These are phyloP conservation scores for Myrmecophaga tridactyla DNA, from an alignment of 2,113 vertebrate genomes.

Conservation along the genomic window DNA sequence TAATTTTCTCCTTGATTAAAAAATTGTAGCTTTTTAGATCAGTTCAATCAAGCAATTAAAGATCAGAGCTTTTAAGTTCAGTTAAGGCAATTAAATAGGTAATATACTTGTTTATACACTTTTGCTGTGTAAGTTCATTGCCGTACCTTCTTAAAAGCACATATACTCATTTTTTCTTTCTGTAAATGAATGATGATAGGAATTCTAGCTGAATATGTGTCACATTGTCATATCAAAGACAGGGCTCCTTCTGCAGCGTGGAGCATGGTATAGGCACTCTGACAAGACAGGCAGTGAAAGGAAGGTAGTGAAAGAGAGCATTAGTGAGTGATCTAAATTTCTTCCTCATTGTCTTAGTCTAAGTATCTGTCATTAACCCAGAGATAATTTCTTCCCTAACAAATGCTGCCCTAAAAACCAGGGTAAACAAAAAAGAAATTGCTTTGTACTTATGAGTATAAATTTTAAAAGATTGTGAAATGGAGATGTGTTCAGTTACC, in stretches of 20 bases:
- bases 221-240: slow-evolving; percentile 73
- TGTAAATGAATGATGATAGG: slow-evolving; percentile 55
- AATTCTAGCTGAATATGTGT: slow-evolving; percentile 56
- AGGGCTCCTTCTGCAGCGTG: neutral
- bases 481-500: neutral
- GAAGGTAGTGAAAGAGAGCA: neutral
- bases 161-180: slow-evolving; percentile 63
- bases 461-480: neutral
- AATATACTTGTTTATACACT: slow-evolving; percentile 70
- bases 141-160: slow-evolving; percentile 55
- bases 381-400: neutral
- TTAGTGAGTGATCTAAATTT: neutral
- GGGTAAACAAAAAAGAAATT: neutral
- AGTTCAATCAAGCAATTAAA: slow-evolving; percentile 80
- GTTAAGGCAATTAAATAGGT: slow-evolving; percentile 77
- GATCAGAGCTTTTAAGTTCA: slow-evolving; percentile 80
- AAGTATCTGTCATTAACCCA: neutral
- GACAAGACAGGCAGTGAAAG: neutral
- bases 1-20: slow-evolving; percentile 79
- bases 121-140: slow-evolving; percentile 36
- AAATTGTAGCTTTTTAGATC: slow-evolving; percentile 79
- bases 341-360: neutral
- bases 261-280: neutral
- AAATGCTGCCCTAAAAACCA: neutral
- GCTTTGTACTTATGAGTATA: neutral